phyloP scores from a whole-genome alignment of 2,113 vertebrate species.

The Pyxicephalus adspersus region DNA sequence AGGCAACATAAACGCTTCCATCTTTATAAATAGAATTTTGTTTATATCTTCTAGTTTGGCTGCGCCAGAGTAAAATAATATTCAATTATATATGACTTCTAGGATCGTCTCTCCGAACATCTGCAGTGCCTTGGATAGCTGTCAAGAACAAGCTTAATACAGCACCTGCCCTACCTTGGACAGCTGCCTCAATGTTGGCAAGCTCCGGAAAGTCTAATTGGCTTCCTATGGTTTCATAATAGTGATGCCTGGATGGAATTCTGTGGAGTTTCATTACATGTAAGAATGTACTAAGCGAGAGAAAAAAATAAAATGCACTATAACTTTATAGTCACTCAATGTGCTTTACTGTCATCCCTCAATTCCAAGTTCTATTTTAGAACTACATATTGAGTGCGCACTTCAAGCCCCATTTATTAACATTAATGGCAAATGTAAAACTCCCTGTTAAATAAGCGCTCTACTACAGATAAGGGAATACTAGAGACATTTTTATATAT shows the following conservation, averaged over 20 bases:
- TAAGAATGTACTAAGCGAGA: not conserved
- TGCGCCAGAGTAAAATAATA: conserved; percentile 10
- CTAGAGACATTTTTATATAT: too few relatives aligned
- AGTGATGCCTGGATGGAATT: not conserved
- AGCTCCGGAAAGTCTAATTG: conserved; percentile 5
- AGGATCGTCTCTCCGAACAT: not conserved
- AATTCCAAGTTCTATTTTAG: not conserved
- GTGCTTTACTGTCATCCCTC: not conserved
- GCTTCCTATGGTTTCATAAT: conserved; percentile 9
- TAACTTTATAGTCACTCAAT: not conserved
- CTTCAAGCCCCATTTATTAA: too few relatives aligned
- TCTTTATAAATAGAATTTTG: not conserved
- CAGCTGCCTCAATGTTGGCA: conserved; percentile 31
- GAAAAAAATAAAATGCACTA: not conserved
- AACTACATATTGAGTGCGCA: too few relatives aligned
- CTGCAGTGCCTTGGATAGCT: conserved; percentile 20
- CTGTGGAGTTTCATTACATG: not conserved
- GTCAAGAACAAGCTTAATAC: conserved; percentile 22
- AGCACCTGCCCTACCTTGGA: conserved; percentile 41
- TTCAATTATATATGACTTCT: conserved; percentile 8
- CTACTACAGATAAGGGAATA: too few relatives aligned
- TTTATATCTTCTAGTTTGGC: not conserved
- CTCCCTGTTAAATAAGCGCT: too few relatives aligned
- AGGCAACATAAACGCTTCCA: not conserved
- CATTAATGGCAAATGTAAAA: too few relatives aligned